Conservation (phyloP, 2,113 vertebrate species). For the Notiomystis cincta region DNA sequence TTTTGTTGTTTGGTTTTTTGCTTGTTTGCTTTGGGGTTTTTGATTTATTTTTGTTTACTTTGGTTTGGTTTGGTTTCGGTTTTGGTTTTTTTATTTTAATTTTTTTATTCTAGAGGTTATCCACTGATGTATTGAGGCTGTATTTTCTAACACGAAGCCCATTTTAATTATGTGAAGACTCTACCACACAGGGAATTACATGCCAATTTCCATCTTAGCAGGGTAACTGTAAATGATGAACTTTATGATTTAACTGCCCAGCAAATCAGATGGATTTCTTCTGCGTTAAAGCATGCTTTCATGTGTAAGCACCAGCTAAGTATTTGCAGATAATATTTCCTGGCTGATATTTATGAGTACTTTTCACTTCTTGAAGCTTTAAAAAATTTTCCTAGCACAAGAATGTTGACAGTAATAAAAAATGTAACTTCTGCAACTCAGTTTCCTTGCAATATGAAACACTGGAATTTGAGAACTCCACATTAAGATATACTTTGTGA, state of each 20-base stretch:
- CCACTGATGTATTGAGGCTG: accelerated
- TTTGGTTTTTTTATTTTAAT: too few species aligned
- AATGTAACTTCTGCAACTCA: background rate
- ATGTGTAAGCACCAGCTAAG: background rate
- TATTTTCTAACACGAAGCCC: background rate
- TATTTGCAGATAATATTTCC: background rate
- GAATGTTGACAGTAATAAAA: background rate
- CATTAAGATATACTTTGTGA: accelerated
- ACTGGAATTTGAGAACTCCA: background rate
- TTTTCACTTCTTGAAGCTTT: background rate
- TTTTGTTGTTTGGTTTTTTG: too few species aligned
- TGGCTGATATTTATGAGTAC: background rate
- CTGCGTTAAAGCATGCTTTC: background rate
- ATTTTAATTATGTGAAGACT: background rate
- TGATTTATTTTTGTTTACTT: too few species aligned
- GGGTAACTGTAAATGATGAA: background rate
- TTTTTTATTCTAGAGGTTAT: background rate
- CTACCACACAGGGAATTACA: background rate
- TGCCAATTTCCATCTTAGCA: background rate
- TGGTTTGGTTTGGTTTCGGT: too few species aligned
- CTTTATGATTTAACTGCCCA: background rate
- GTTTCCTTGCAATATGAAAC: background rate
- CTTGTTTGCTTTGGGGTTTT: too few species aligned
- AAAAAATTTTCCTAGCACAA: background rate
- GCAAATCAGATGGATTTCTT: background rate